Evolutionary conservation across 2,888 invertebrate species (phyloP).

Genomic region (Dryobotodes eremita): DNA sequence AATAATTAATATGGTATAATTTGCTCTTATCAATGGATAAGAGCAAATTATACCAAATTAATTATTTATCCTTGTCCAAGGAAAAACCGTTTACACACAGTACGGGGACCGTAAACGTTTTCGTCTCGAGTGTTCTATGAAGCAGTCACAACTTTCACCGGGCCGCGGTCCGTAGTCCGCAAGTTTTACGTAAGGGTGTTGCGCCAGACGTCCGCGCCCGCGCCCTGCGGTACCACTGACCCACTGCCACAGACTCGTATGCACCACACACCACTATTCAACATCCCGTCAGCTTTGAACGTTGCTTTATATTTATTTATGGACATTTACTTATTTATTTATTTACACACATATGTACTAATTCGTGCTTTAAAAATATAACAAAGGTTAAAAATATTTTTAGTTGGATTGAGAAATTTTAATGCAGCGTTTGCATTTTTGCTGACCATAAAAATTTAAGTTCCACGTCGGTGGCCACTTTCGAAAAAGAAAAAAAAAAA

Average conservation of each 20-base stretch:
- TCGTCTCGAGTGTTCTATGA: conserved; percentile 80
- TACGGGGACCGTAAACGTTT: conserved; percentile 68
- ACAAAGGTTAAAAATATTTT: conserved; percentile 37
- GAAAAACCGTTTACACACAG: conserved; percentile 60
- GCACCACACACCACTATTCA: conserved; percentile 77
- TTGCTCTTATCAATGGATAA: conserved; percentile 22
- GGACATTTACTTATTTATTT: conserved; percentile 21
- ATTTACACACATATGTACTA: conserved; percentile 15
- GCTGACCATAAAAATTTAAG: conserved; percentile 33
- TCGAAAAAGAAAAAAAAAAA: conserved; percentile 26
- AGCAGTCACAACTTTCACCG: conserved; percentile 86
- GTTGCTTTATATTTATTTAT: conserved; percentile 66
- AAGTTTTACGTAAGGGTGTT: conserved; percentile 89
- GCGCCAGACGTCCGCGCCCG: conserved; percentile 85
- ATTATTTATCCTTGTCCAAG: conserved; percentile 46
- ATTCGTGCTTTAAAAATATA: conserved; percentile 42
- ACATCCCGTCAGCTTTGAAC: conserved; percentile 69
- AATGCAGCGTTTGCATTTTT: conserved; percentile 23
- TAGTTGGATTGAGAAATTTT: conserved; percentile 43
- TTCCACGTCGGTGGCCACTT: conserved; percentile 41
- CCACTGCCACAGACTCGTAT: conserved; percentile 85
- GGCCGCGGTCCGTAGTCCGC: conserved; percentile 79
- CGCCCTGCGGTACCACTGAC: conserved; percentile 89
- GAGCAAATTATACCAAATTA: conserved; percentile 20
- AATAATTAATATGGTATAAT: too few relatives aligned